Evolutionary conservation across 2,113 vertebrate genomes (phyloP), one percentile per base, ranked within the genome.

Genomic region (Ia io): DNA sequence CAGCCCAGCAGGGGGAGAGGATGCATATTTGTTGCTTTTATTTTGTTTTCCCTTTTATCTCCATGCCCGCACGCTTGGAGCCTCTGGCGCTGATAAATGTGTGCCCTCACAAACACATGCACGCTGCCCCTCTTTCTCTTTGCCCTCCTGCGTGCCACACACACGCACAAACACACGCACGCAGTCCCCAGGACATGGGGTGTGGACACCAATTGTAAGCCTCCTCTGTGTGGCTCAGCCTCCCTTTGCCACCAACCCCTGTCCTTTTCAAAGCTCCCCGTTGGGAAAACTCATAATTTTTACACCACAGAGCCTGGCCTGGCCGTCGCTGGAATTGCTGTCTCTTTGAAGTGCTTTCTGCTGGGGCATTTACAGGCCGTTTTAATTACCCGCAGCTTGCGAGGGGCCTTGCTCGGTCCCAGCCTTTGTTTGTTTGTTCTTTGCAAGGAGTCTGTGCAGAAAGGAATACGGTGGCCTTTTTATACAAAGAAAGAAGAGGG

Each of bases 331-430:
- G 98, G 98, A 98, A 98, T 98, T 93, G 94, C 98, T 65, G 44
- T 97, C 97, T 97, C 98, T 99, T 99, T 99, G 98, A 99, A 99
- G 99, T 98, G 98, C 98, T 98, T 97, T 98, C 98, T 98, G 97
- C 97, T 28, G 97, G 98, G 98, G 98, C 98, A 96, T 98, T 99
- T 99, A 99, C 98, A 98, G 98, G 98, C 98, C 96, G 95, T 98
- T 98, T 98, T 99, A 99, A 99, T 99, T 98, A 98, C 98, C 98
- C 96, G 92, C 98, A 98, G 98, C 98, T 99, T 98, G 98, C 96
- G 91, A 98, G 98, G 98, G 98, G 98, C 98, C 98, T 95, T 94
- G 97, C 98, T 97, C 97, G 83, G 84, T 90, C 98, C 97, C 84
- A 77, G 97, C 97, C 98, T 98, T 98, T 98, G 98, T 99, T 98